A percentile compares a stretch with the other conserved stretches of the same genome.
These are phyloP conservation scores for Brachynemurus nebulosus DNA, from an alignment of 2,888 invertebrate genomes.

Conservation along the genomic window DNA sequence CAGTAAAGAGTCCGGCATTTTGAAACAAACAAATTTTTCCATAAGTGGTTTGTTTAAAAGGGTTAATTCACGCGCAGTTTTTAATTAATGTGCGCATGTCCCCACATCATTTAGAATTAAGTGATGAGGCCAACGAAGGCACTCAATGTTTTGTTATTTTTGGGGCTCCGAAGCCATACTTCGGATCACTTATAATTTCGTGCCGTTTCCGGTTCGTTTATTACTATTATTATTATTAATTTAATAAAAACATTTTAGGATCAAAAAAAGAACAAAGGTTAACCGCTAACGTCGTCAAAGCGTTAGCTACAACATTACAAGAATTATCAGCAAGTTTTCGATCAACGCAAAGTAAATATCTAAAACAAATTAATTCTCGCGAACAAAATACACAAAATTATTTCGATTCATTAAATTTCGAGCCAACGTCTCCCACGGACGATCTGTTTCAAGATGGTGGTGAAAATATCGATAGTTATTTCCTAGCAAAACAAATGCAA, in stretches of 20 bases:
- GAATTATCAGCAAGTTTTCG: constrained; percentile 75
- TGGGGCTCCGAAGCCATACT: too few species aligned
- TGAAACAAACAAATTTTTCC: too few species aligned
- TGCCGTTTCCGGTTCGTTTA: too few species aligned
- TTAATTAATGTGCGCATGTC: too few species aligned
- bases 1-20: too few species aligned
- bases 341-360: constrained; percentile 71
- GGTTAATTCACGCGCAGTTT: too few species aligned
- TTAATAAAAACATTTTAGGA: constrained; percentile 43
- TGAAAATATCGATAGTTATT: constrained; percentile 40
- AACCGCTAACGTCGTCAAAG: constrained; percentile 70
- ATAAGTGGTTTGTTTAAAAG: too few species aligned
- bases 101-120: too few species aligned
- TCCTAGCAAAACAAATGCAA: constrained; percentile 22
- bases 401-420: constrained; percentile 57
- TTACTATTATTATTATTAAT: too few species aligned
- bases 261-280: constrained; percentile 60
- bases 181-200: too few species aligned
- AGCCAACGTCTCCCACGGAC: constrained; percentile 34
- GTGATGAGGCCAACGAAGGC: too few species aligned
- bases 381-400: constrained; percentile 77
- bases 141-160: too few species aligned
- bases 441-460: constrained; percentile 34
- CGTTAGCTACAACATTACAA: constrained; percentile 75
- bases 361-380: constrained; percentile 74